A percentile compares a stretch with the other conserved stretches of the same genome.
Conservation (phyloP, 2,113 vertebrate genomes). For the Quiscalus mexicanus region DNA sequence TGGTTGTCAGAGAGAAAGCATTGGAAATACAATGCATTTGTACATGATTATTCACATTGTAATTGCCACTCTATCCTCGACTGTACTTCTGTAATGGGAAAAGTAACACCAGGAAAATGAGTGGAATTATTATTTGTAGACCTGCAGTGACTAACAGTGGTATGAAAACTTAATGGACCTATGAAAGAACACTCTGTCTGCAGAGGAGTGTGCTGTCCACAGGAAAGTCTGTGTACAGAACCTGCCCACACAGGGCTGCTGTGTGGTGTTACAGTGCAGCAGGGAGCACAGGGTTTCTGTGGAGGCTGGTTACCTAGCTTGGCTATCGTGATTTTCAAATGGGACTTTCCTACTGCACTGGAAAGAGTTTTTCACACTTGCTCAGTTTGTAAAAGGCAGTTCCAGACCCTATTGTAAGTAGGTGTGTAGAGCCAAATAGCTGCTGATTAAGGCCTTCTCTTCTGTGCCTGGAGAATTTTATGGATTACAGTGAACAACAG, state of each 20-base stretch:
- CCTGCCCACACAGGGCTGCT: not conserved
- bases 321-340: not conserved
- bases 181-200: not conserved
- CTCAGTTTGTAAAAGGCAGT: not conserved
- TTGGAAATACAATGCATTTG: not conserved
- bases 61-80: not conserved
- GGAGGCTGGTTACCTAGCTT: not conserved
- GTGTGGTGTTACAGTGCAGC: not conserved
- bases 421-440: not conserved
- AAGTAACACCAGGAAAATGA: not conserved
- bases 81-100: not conserved
- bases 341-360: not conserved
- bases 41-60: not conserved
- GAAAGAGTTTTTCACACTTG: not conserved
- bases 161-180: not conserved
- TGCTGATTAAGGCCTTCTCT: not conserved
- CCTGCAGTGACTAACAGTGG: not conserved
- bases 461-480: slow-evolving; percentile 4
- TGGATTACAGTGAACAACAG: slow-evolving; percentile 10
- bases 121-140: not conserved
- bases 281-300: not conserved
- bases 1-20: not conserved
- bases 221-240: not conserved
- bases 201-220: not conserved
- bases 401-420: not conserved